These are phyloP conservation scores for Sycophila sp. DNA, from an alignment of 1,140 invertebrate genomes.

Conservation along the genomic window DNA sequence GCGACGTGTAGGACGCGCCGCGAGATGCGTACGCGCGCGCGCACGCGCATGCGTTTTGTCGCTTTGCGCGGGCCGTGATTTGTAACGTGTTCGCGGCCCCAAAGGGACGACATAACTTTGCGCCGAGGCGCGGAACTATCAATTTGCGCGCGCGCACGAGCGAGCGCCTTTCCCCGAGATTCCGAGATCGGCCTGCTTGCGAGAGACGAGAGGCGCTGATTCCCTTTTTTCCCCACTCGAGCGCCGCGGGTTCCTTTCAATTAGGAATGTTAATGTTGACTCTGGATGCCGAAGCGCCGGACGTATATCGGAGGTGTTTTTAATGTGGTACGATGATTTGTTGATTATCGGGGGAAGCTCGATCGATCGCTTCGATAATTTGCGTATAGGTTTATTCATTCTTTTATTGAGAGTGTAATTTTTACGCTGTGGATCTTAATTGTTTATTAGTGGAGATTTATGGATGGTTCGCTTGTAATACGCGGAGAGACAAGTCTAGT, in stretches of 20 bases:
- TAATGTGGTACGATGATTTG: slow-evolving; percentile 7
- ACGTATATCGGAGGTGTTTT: not conserved
- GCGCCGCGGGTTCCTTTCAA: slow-evolving; percentile 2
- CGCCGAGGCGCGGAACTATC: not conserved
- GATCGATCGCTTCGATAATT: not conserved
- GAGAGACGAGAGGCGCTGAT: not conserved
- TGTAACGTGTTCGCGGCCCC: slow-evolving; percentile 29
- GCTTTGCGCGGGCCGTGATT: slow-evolving; percentile 40
- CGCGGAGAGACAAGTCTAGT: too few species aligned
- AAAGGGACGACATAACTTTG: not conserved
- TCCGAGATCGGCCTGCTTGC: too few species aligned
- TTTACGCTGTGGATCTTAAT: not conserved
- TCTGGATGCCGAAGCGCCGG: not conserved
- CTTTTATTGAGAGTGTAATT: too few species aligned
- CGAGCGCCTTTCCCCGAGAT: too few species aligned
- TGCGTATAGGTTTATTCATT: too few species aligned
- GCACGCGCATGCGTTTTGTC: slow-evolving; percentile 45
- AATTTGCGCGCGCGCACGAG: not conserved
- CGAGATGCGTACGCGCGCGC: slow-evolving; percentile 44
- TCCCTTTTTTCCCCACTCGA: not conserved
- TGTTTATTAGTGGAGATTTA: too few species aligned
- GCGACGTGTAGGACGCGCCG: not conserved
- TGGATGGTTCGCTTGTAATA: too few species aligned
- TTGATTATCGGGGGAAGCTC: slow-evolving; percentile 1
- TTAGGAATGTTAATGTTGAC: slow-evolving; percentile 18